phyloP scores from a whole-genome alignment of 1,140 invertebrate species.

The Coelopa frigida region DNA sequence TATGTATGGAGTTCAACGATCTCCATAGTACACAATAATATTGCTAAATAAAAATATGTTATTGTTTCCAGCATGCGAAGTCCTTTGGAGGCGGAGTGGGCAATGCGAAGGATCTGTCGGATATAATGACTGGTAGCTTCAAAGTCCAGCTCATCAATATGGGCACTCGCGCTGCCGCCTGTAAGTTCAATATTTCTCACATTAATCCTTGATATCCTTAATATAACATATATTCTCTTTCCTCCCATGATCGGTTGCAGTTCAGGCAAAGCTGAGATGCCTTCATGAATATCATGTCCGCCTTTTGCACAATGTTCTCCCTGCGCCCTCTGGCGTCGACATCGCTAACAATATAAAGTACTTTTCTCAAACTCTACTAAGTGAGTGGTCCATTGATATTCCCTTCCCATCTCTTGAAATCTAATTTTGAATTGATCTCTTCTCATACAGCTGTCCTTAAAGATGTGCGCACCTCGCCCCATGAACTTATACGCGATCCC shows the following conservation, averaged over 20 bases:
- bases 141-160: constrained; percentile 62
- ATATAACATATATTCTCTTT: constrained; percentile 1
- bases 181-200: too few relatives aligned
- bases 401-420: not conserved
- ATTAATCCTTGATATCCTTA: too few relatives aligned
- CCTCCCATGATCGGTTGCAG: constrained; percentile 54
- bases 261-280: constrained; percentile 94
- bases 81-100: constrained; percentile 43
- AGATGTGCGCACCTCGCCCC: constrained; percentile 85
- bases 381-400: constrained; percentile 54
- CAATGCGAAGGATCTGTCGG: constrained; percentile 44
- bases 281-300: constrained; percentile 93
- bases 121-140: constrained; percentile 48
- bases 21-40: too few relatives aligned
- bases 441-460: constrained; percentile 73
- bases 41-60: too few relatives aligned
- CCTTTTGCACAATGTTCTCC: constrained; percentile 82
- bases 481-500: constrained; percentile 80
- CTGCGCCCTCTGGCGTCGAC: constrained; percentile 87
- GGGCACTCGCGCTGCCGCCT: constrained; percentile 65
- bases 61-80: constrained; percentile 34
- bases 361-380: constrained; percentile 92
- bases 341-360: constrained; percentile 96
- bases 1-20: too few relatives aligned
- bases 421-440: constrained; percentile 1